Conservation (phyloP, 1,140 invertebrate species). For the Paraescarpia echinospica region DNA sequence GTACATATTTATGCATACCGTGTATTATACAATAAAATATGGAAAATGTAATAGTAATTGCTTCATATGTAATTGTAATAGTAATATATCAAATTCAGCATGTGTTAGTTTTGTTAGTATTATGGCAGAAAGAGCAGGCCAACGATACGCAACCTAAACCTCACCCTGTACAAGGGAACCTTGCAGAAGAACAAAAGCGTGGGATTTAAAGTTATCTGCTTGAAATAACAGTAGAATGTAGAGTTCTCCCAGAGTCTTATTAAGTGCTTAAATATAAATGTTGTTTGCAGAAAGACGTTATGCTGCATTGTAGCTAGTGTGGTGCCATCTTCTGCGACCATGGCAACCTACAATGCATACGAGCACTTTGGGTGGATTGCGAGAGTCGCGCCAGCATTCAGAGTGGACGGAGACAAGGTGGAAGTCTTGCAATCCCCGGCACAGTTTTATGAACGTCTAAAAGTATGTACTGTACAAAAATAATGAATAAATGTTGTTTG, state of each 20-base stretch:
- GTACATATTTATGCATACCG: no score
- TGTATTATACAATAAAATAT: no score
- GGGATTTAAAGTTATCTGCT: no score
- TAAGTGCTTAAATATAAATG: background rate
- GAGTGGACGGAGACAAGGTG: conserved; percentile 50
- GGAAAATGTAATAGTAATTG: no score
- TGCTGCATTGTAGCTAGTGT: background rate
- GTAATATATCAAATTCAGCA: no score
- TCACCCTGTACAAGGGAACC: no score
- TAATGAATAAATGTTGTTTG: background rate
- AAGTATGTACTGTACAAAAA: background rate
- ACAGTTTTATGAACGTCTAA: conserved; percentile 54
- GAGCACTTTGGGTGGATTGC: conserved; percentile 42
- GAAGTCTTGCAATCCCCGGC: conserved; percentile 51
- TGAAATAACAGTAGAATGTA: no score
- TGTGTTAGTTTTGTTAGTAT: no score
- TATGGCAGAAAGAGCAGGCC: no score
- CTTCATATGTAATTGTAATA: no score
- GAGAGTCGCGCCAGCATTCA: conserved; percentile 50
- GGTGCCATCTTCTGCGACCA: conserved; percentile 5
- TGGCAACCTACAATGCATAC: background rate
- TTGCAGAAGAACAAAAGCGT: no score
- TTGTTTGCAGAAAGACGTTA: conserved; percentile 7
- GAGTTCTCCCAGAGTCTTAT: background rate
- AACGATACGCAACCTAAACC: no score